Conservation (phyloP, 2,888 invertebrate genomes). For the Morpho achilles region DNA sequence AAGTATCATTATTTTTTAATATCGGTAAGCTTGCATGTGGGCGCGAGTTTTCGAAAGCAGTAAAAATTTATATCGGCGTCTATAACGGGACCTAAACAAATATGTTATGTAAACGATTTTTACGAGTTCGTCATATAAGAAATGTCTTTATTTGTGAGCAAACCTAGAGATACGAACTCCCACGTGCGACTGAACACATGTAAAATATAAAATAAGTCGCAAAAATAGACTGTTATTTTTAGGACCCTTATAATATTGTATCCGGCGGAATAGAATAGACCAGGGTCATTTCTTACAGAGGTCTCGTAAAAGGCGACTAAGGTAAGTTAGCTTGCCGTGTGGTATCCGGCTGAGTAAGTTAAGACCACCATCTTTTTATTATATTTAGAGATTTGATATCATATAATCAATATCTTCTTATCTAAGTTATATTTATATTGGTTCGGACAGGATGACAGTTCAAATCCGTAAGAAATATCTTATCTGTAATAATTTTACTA, state of each 20-base stretch:
- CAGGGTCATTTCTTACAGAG: no score
- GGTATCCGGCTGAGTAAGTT: no score
- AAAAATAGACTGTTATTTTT: conserved; percentile 3
- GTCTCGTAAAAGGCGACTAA: no score
- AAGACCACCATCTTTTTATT: no score
- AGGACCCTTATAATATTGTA: neutral
- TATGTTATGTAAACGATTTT: conserved; percentile 47
- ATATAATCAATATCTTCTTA: conserved; percentile 1
- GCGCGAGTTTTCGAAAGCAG: conserved; percentile 37
- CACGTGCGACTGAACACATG: conserved; percentile 38
- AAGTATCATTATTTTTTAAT: neutral
- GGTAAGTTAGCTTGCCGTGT: no score
- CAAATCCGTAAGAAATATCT: no score
- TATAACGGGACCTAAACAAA: conserved; percentile 42
- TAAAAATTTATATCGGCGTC: conserved; percentile 37
- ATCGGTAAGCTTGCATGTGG: conserved; percentile 12
- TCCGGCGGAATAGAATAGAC: no score
- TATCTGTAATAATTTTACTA: no score
- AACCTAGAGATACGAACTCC: conserved; percentile 50
- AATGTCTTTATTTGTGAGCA: conserved; percentile 60
- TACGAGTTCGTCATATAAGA: conserved; percentile 56
- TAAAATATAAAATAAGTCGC: conserved; percentile 20
- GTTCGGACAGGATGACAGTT: conserved; percentile 10
- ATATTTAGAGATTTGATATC: no score
- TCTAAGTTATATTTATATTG: conserved; percentile 1